Base-by-base conservation (phyloP, 2,113 vertebrate genomes). In the Apistogramma diplotaenia region DNA sequence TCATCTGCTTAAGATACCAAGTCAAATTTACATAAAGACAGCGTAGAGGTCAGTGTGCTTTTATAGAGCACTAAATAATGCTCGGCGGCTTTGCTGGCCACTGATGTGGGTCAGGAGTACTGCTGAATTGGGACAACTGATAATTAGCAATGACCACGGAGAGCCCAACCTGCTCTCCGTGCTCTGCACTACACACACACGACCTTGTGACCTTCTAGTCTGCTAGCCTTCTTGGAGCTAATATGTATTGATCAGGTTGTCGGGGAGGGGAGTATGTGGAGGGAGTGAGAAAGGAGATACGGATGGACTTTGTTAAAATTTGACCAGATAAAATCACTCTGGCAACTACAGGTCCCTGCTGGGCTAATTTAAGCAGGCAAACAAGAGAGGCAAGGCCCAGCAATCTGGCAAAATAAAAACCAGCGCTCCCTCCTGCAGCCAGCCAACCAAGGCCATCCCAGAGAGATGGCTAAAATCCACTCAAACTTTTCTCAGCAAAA, bases 301-400 rank as follows among this genome's bases (percentile, higher is more conserved):
- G 74, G 81, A 51, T 4, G 6, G 72, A 84, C 67, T 83, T 81
- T 77, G 76, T 70, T 74, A 25, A 80, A 89, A 83, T 82, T 74
- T 75, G 9, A 90, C 49, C 67, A 53, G 31, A 72, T 60, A 76
- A 67, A 86, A 51, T 35, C 40, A 62, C 53, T 79, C 82, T 91
- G 87, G 81, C 89, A 90, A 84, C 71, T 0, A 4, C 43, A 33
- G 43, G 75, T 92, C 93, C 89, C 89, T 90, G 82, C 87, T 89
- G 89, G 84, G 75, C 88, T 90, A 87, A 93, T 94, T 92, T 93
- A 90, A 91, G 85, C 88, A 85, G 59, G 60, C 83, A 87, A 91
- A 90, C 67, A 88, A 82, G 84, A 88, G 65, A 78, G 74, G 67
- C 70, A 89, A 65, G 61, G 76, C 60, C 57, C 74, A 82, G 85